Base-by-base conservation (phyloP, 2,888 invertebrate species). In the Stenoptilia bipunctidactyla region DNA sequence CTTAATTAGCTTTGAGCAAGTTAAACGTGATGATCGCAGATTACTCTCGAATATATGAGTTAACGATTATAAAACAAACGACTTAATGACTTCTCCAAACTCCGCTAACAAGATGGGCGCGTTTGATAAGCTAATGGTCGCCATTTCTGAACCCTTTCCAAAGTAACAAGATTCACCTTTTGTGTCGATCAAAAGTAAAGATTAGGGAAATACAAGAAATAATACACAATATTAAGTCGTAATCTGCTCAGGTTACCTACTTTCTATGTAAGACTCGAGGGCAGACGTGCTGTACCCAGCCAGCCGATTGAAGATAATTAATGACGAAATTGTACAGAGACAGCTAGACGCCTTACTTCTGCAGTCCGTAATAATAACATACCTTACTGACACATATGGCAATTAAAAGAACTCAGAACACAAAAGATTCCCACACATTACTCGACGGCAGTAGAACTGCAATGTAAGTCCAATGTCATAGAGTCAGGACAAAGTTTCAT, bases 271-370 rank as follows among this genome's bases (percentile, higher is more conserved):
- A 57, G 61, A 66, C 58, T 68, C 64, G 60, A 61, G 52, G 61
- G 62, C 66, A 74, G 62, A 69, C 72, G 72, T 67, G 72, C 61
- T 61, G 56, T 42, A 66, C 55, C 49, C 66, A 68, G 61, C 61
- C 63, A 61, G 55, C 53, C 65, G 62, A 60, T 66, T 59, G 63
- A 61, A 71, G 58, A 68, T 77, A 74, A 79, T 79, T 74, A 79
- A 69, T 67, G 63, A 69, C 63, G 53, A 77, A 77, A 79, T 73
- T 76, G 72, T 57, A 58, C 68, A 61, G 69, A 77, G 76, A 79
- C 79, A 79, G 79, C 77, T 77, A 79, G 69, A 50, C 73, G 79
- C 66, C 75, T 77, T 74, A 79, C 79, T 77, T 77, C 60, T 66
- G 65, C 68, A 57, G 67, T 57, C 65, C 70, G 70, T 68, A 73